Evolutionary conservation across 2,797 vertebrate genomes (phyloP).

Genomic region (Lerista edwardsae): DNA sequence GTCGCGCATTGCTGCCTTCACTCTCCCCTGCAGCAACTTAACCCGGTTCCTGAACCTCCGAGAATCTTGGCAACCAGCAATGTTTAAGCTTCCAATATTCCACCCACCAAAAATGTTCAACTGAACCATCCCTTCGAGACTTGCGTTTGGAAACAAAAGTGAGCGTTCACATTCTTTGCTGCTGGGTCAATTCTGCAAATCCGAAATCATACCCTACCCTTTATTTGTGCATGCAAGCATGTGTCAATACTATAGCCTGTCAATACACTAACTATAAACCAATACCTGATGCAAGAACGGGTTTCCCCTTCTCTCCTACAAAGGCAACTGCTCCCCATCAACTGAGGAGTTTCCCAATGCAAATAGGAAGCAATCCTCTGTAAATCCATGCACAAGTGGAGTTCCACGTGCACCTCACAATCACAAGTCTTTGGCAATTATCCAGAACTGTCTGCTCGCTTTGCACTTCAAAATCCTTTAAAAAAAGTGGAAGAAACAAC

Average conservation of each 20-base stretch:
- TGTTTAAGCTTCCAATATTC: neutral
- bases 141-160: slow-evolving; percentile 8
- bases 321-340: neutral
- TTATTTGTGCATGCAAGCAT: neutral
- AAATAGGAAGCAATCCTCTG: neutral
- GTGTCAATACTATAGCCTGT: neutral
- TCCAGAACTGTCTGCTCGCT: slow-evolving; percentile 3
- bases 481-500: slow-evolving; percentile 19
- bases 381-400: neutral
- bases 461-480: neutral
- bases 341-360: neutral
- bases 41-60: no score
- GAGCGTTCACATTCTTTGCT: slow-evolving; percentile 23
- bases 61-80: no score
- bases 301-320: neutral
- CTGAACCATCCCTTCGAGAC: no score
- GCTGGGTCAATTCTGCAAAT: slow-evolving; percentile 45
- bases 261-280: neutral
- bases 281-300: neutral
- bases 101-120: neutral
- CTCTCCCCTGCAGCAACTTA: no score
- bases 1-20: no score
- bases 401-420: neutral
- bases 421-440: slow-evolving; percentile 26
- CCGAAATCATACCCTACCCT: neutral